Conservation (phyloP, 2,113 vertebrate species). For the Hystrix brachyura region DNA sequence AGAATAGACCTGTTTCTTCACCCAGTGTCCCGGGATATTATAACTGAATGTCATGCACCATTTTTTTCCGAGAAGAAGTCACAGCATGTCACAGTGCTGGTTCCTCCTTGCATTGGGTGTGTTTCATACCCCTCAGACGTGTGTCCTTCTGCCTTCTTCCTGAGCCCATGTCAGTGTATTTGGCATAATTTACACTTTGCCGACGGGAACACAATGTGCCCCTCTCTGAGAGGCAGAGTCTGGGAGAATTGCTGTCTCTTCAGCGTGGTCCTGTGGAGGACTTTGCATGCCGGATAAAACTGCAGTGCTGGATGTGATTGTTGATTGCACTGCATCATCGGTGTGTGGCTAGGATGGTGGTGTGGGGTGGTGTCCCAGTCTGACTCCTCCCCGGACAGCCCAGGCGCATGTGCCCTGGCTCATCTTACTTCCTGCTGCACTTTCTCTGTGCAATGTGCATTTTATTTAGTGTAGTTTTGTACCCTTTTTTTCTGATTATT, state of each 20-base stretch:
- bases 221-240: not conserved
- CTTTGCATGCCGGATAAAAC: not conserved
- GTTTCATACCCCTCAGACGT: not conserved
- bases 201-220: not conserved
- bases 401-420: not conserved
- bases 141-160: not conserved
- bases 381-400: not conserved
- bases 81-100: not conserved
- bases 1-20: not conserved
- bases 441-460: not conserved
- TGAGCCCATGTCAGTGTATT: not conserved
- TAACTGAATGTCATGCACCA: not conserved
- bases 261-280: not conserved
- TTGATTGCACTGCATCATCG: not conserved
- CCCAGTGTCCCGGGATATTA: not conserved
- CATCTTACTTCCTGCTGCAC: not conserved
- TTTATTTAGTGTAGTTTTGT: not conserved
- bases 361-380: not conserved
- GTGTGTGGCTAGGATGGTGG: not conserved
- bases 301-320: not conserved
- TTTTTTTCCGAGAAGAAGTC: conserved; percentile 25
- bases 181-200: not conserved
- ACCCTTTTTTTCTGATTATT: not conserved
- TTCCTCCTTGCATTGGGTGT: not conserved
- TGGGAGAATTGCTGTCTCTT: not conserved